These are phyloP conservation scores for Morpho achilles DNA, from an alignment of 2,888 invertebrate species.

Conservation along the genomic window DNA sequence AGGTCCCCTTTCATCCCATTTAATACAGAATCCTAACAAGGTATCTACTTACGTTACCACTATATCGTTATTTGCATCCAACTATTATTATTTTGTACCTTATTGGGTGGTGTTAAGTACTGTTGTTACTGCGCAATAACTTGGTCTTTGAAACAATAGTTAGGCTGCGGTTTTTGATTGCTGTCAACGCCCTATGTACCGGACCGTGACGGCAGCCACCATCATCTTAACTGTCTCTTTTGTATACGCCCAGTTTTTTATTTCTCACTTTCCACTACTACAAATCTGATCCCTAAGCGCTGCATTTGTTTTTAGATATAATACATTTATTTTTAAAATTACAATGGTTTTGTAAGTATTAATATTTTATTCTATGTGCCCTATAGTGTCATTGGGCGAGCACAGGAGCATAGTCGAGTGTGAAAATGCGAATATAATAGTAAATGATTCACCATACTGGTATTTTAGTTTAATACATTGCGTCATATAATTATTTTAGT, in stretches of 20 bases:
- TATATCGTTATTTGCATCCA: conserved; percentile 1
- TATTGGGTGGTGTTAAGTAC: conserved; percentile 20
- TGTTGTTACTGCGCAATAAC: conserved; percentile 20
- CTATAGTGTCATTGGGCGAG: no score
- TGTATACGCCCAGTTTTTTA: conserved; percentile 18
- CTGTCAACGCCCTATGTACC: conserved; percentile 63
- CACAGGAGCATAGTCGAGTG: no score
- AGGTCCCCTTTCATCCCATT: conserved; percentile 17
- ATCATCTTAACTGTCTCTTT: conserved; percentile 29
- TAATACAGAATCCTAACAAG: conserved; percentile 22
- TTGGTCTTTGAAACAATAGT: conserved; percentile 54
- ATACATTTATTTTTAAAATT: no score
- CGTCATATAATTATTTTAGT: no score
- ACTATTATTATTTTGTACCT: conserved; percentile 5
- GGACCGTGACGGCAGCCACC: conserved; percentile 51
- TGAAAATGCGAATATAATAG: no score
- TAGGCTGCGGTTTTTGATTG: conserved; percentile 59
- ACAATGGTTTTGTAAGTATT: no score
- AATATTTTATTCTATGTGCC: no score
- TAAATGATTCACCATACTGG: no score
- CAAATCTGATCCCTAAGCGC: background rate
- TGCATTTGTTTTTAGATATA: no score
- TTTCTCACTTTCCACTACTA: conserved; percentile 22
- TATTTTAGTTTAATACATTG: no score
- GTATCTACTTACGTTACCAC: conserved; percentile 26